Base-by-base conservation (phyloP, 2,888 invertebrate genomes). In the Cheilosia grossa region DNA sequence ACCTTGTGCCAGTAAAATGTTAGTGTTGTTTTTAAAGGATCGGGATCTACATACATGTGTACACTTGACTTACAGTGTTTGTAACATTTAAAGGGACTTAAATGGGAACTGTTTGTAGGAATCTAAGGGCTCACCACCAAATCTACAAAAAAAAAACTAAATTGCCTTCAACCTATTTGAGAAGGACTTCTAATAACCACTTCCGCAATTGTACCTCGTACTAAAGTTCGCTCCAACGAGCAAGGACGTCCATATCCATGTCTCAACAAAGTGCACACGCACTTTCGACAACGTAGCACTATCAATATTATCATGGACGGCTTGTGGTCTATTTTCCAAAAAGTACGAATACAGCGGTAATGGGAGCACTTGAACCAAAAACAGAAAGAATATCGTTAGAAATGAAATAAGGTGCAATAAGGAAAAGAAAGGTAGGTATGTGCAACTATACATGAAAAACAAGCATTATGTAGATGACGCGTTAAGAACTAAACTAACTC, bases 191-290 rank as follows among this genome's bases (percentile, higher is more conserved):
- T 49, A 33, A 30, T 3, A 37, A 53, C 64, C 37, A 37, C 21
- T 54, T 15, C n/a, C 30, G n/a, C 30, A 30, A 42, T 54, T 54
- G 15, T 72, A 72, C 72, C 72, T 72, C 27, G 4, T 9, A 54
- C 30, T 53, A 30, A 27, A 4, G 56, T 69, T 79, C 47, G 30
- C 44, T 63, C 24, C 69, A 30, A 58, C 44, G 21, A 56, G 37
- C 24, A 56, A 19, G 33, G 82, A 49, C 64, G 44, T 78, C 87
- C 86, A 87, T 56, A 87, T 86, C 86, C 86, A 87, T 21, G 80
- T 81, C n/a, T 86, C 83, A 24, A 66, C 44, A 59, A 87, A 87
- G 58, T 83, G 61, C 17, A 17, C 64, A 40, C 87, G 79, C 17
- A 82, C 66, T 75, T 33, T 70, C 21, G 73, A 10, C 15, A 30